A percentile compares a stretch with the other conserved stretches of the same genome.
Evolutionary conservation across 2,113 vertebrate species (phyloP).

Genomic region (Nerophis ophidion): DNA sequence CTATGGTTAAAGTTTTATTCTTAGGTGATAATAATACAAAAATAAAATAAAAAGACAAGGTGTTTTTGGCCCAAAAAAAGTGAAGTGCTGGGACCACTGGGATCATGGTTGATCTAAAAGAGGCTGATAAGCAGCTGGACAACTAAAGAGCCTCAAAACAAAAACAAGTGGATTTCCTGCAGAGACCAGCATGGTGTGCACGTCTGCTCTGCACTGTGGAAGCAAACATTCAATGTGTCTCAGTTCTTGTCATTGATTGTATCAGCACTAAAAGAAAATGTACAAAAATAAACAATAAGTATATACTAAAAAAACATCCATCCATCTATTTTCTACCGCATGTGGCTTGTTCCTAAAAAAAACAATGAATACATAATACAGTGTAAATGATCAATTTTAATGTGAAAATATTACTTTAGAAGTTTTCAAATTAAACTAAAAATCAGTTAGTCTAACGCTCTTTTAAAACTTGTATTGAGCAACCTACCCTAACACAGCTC

Average conservation of each 20-base stretch:
- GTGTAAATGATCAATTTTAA: neutral
- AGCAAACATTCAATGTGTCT: slow-evolving; percentile 13
- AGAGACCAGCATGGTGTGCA: slow-evolving; percentile 29
- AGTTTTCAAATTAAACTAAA: too few relatives aligned
- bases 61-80: slow-evolving; percentile 7
- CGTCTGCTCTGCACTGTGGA: slow-evolving; percentile 16
- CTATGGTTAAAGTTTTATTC: neutral
- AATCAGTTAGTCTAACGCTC: too few relatives aligned
- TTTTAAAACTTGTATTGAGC: too few relatives aligned
- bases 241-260: neutral
- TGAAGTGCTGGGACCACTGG: slow-evolving; percentile 18
- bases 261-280: neutral
- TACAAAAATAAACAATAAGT: too few relatives aligned
- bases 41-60: slow-evolving; percentile 20
- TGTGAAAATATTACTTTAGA: slow-evolving; percentile 3
- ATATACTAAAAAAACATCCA: too few relatives aligned
- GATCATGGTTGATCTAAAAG: slow-evolving; percentile 19
- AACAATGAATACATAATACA: too few relatives aligned
- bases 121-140: slow-evolving; percentile 46
- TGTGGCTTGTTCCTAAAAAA: too few relatives aligned
- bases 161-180: slow-evolving; percentile 11
- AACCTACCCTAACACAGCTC: too few relatives aligned
- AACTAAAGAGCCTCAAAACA: slow-evolving; percentile 20
- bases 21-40: neutral
- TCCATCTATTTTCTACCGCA: too few relatives aligned